These are phyloP conservation scores for Syngnathoides biaculeatus DNA, from an alignment of 2,113 vertebrate genomes.

Conservation along the genomic window DNA sequence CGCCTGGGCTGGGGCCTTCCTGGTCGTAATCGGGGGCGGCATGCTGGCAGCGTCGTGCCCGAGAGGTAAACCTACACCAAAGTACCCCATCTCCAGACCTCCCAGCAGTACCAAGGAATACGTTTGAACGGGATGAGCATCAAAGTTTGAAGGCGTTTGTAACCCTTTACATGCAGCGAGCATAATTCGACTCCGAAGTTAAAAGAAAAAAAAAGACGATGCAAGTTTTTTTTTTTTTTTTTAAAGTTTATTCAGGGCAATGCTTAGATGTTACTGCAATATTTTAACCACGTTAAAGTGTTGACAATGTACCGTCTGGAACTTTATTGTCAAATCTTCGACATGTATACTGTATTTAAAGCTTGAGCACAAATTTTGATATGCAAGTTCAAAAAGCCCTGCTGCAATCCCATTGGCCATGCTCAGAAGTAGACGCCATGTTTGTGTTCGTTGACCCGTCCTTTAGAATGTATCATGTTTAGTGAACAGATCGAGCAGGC, in stretches of 20 bases:
- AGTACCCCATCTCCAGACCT: constrained; percentile 72
- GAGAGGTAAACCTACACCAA: constrained; percentile 43
- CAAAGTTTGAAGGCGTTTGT: constrained; percentile 14
- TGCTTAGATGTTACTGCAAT: constrained; percentile 42
- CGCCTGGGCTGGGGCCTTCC: constrained; percentile 80
- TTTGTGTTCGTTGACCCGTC: not conserved
- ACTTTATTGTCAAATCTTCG: not conserved
- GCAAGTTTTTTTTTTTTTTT: too few species aligned
- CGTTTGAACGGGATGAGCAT: constrained; percentile 62
- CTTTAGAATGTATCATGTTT: not conserved
- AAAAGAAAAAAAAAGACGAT: not conserved
- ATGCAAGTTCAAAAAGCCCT: not conserved
- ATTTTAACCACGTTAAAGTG: constrained; percentile 35
- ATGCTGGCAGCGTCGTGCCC: constrained; percentile 83
- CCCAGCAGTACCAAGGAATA: constrained; percentile 79
- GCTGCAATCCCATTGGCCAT: not conserved
- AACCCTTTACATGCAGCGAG: constrained; percentile 28
- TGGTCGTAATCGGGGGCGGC: constrained; percentile 75
- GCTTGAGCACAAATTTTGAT: constrained; percentile 11
- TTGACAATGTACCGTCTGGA: constrained; percentile 11
- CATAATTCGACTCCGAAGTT: not conserved
- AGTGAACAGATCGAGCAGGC: not conserved
- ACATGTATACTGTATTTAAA: constrained; percentile 8
- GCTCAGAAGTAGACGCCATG: not conserved
- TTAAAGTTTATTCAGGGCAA: constrained; percentile 16